A percentile compares a stretch with the other conserved stretches of the same genome.
Evolutionary conservation across 2,797 vertebrate species (phyloP).

Genomic region (Pangasius larnaudii): DNA sequence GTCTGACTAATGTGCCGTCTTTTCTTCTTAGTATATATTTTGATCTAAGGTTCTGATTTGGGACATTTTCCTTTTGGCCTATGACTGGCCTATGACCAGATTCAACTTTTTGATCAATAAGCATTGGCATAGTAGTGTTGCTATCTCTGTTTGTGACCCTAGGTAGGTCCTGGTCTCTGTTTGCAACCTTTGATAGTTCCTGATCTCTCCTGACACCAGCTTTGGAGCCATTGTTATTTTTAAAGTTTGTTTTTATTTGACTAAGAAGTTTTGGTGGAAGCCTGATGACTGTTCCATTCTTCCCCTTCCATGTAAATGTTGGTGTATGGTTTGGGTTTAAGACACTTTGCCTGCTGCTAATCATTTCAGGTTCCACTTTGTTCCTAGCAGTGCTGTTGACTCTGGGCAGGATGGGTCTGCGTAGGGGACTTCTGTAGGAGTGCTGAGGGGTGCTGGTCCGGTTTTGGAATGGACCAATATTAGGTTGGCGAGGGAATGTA

Average conservation of each 20-base stretch:
- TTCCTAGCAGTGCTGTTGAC: slow-evolving; percentile 15
- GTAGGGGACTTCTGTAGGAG: slow-evolving; percentile 47
- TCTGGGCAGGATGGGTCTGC: slow-evolving; percentile 49
- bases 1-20: not conserved
- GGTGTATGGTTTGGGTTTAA: slow-evolving; percentile 47
- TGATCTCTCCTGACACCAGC: not conserved
- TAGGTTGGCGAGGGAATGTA: not conserved
- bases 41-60: slow-evolving; percentile 46
- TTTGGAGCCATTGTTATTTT: not conserved
- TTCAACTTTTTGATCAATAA: slow-evolving; percentile 11
- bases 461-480: slow-evolving; percentile 58
- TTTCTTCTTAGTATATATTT: not conserved
- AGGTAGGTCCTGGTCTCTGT: not conserved
- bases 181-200: not conserved
- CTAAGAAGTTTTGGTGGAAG: slow-evolving; percentile 25
- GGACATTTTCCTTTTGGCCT: slow-evolving; percentile 11
- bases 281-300: slow-evolving; percentile 16
- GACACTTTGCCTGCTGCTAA: slow-evolving; percentile 19
- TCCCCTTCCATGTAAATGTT: slow-evolving; percentile 38
- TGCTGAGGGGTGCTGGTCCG: slow-evolving; percentile 53
- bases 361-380: slow-evolving; percentile 17
- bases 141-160: not conserved
- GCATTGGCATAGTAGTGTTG: not conserved
- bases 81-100: not conserved
- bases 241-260: slow-evolving; percentile 16